Evolutionary conservation across 2,888 invertebrate genomes (phyloP).

Genomic region (Pyrochroa serraticornis): DNA sequence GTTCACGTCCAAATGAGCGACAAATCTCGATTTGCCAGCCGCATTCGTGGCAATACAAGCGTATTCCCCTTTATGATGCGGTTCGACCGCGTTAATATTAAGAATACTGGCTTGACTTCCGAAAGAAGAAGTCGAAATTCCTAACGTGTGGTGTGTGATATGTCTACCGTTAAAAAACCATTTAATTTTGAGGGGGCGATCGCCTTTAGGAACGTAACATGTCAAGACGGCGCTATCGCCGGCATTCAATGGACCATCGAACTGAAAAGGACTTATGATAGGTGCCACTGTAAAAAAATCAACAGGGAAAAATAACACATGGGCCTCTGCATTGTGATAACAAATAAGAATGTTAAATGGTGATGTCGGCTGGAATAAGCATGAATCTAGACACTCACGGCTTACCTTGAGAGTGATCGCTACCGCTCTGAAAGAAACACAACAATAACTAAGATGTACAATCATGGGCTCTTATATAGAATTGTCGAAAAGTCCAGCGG

Average conservation of each 20-base stretch:
- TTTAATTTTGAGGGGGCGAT: constrained; percentile 71
- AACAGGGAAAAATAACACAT: constrained; percentile 37
- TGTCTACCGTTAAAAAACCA: constrained; percentile 73
- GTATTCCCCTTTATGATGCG: constrained; percentile 76
- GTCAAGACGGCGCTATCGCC: constrained; percentile 74
- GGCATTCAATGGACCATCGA: constrained; percentile 70
- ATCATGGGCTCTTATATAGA: background rate
- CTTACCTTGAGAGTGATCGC: constrained; percentile 25
- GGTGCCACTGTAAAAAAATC: constrained; percentile 62
- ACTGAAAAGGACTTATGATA: constrained; percentile 66
- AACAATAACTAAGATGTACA: constrained; percentile 11
- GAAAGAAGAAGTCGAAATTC: constrained; percentile 50
- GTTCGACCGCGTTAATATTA: constrained; percentile 75
- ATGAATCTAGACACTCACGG: constrained; percentile 24
- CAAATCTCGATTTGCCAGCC: constrained; percentile 56
- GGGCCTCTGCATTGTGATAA: constrained; percentile 42
- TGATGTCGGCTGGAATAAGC: constrained; percentile 22
- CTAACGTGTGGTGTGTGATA: constrained; percentile 50
- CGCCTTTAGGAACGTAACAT: constrained; percentile 76
- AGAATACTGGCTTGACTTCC: constrained; percentile 64
- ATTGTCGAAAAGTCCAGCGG: too few species aligned
- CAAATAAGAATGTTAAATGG: constrained; percentile 23
- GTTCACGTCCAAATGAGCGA: constrained; percentile 49
- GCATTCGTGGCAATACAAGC: constrained; percentile 72
- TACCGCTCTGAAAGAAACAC: constrained; percentile 31